phyloP scores from a whole-genome alignment of 2,113 vertebrate species.

The Oreochromis aureus region DNA sequence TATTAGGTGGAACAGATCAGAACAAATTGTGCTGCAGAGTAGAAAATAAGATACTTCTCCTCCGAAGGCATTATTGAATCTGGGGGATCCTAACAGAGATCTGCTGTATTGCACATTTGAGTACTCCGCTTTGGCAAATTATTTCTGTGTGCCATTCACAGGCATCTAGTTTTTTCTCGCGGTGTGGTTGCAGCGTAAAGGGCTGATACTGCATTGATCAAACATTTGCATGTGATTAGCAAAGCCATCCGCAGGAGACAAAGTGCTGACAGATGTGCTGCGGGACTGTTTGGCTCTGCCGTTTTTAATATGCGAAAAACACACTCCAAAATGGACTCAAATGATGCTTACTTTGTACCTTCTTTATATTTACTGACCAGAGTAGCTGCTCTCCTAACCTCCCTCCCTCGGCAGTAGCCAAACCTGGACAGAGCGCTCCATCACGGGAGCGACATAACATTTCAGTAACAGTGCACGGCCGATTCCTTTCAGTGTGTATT shows the following conservation, averaged over 20 bases:
- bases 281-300: not conserved
- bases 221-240: conserved; percentile 23
- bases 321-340: conserved; percentile 46
- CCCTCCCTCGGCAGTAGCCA: not conserved
- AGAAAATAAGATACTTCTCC: not conserved
- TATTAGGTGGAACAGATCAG: not conserved
- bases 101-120: conserved; percentile 22
- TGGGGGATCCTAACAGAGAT: not conserved
- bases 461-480: conserved; percentile 2
- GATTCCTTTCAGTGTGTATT: conserved; percentile 29
- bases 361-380: conserved; percentile 39
- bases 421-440: conserved; percentile 33
- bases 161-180: not conserved
- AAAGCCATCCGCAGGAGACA: not conserved
- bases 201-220: not conserved
- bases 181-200: not conserved
- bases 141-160: not conserved
- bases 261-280: not conserved
- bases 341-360: conserved; percentile 37
- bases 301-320: conserved; percentile 62
- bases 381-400: conserved; percentile 49
- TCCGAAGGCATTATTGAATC: conserved; percentile 6
- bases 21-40: conserved; percentile 13
- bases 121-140: not conserved
- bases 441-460: conserved; percentile 8